Base-by-base conservation (phyloP, 2,888 invertebrate genomes). In the Agonum fuliginosum region DNA sequence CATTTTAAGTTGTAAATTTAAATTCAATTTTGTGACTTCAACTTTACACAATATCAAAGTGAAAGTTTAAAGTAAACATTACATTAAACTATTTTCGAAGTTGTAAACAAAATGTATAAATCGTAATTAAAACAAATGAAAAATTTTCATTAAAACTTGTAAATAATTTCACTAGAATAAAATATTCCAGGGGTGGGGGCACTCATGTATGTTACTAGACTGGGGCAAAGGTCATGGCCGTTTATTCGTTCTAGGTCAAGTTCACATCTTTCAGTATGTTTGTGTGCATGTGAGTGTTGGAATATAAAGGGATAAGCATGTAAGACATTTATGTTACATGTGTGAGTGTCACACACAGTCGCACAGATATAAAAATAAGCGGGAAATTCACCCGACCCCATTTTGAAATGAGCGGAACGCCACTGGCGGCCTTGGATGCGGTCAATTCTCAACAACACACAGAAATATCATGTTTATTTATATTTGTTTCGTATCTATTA, bases 141-240 rank as follows among this genome's bases (percentile, higher is more conserved):
- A 54, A 54, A 22, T 8, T 24, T 54, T n/a, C n/a, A n/a, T 34
- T 34, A 34, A 34, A 6, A 6, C 8, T 34, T 34, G 34, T 34
- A 34, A n/a, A n/a, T n/a, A n/a, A 43, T 43, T 37, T 41, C 19
- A 19, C 10, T 54, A 54, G 17, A 71, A 30, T 71, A 54, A 71
- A 71, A 72, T 30, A 54, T 72, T 51, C 37, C 3, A 20, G 22
- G 22, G 41, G 41, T 24, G 62, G 43, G 62, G 20, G 72, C 12
- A 37, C 10, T 22, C 27, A 70, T 46, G 17, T 70, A 24, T 75
- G 75, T 48, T 46, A 43, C 70, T 70, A 46, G 70, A 65, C 80
- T 83, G 80, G 82, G 81, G 76, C 80, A 81, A 80, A 82, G 83
- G 82, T 83, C 83, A 83, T 62, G 83, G 82, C 75, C 82, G 82